Conservation (phyloP, 2,113 vertebrate species). For the Eurypyga helias region DNA sequence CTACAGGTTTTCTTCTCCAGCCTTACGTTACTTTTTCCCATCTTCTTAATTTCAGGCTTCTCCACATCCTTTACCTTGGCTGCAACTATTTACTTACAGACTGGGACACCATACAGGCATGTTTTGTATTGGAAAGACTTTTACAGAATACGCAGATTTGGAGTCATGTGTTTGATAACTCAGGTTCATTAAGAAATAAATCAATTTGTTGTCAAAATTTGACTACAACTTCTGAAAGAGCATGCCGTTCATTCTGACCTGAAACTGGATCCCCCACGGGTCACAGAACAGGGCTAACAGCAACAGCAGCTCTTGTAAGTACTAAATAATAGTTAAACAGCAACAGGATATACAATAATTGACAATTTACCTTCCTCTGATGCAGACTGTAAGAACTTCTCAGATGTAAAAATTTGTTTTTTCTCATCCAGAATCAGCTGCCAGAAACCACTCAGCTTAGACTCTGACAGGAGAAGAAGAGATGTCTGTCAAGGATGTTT, state of each 20-base stretch:
- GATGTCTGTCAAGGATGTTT: background rate
- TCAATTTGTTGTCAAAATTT: background rate
- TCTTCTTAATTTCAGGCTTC: background rate
- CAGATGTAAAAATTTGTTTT: slow-evolving; percentile 92
- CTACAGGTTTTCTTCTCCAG: background rate
- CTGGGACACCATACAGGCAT: background rate
- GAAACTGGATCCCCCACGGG: background rate
- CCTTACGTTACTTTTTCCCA: background rate
- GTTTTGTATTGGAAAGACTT: background rate
- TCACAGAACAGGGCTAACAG: background rate
- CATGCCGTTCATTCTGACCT: background rate
- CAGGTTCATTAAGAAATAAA: background rate
- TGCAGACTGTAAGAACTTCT: slow-evolving; percentile 92
- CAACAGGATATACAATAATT: background rate
- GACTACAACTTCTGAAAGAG: background rate
- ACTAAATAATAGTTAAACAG: background rate
- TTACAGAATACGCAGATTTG: background rate
- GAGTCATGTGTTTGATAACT: background rate
- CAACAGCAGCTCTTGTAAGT: background rate
- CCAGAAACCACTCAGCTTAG: slow-evolving; percentile 90
- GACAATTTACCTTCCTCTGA: slow-evolving; percentile 89
- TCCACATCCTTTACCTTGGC: background rate
- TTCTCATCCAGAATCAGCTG: slow-evolving; percentile 93
- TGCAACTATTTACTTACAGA: background rate
- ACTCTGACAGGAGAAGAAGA: slow-evolving; percentile 78